Conservation (phyloP, 2,888 invertebrate genomes). For the Odontocolon sp. region DNA sequence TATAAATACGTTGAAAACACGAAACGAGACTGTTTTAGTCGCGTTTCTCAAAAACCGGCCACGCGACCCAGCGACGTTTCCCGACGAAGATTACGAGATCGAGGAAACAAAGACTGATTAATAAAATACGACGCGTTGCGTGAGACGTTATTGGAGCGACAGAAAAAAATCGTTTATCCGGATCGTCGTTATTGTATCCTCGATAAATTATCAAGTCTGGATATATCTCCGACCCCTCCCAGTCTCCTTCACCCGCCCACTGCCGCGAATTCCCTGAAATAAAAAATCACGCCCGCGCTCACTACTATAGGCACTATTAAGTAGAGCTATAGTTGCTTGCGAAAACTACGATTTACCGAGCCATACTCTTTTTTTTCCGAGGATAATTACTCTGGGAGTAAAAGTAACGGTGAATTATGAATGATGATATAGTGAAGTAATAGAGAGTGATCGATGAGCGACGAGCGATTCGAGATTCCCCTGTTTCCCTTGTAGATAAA, state of each 20-base stretch:
- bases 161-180: too few relatives aligned
- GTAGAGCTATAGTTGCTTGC: constrained; percentile 55
- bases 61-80: constrained; percentile 32
- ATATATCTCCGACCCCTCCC: too few relatives aligned
- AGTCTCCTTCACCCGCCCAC: too few relatives aligned
- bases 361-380: constrained; percentile 3
- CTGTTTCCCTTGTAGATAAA: constrained; percentile 46
- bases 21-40: constrained; percentile 4
- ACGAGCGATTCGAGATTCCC: constrained; percentile 17
- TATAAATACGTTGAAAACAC: too few relatives aligned
- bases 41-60: not conserved
- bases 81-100: constrained; percentile 44
- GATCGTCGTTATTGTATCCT: not conserved
- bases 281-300: not conserved
- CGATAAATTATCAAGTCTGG: constrained; percentile 5
- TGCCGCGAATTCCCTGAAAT: constrained; percentile 20
- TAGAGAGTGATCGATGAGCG: too few relatives aligned
- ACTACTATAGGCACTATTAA: constrained; percentile 32
- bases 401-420: constrained; percentile 24
- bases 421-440: constrained; percentile 6
- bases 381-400: constrained; percentile 53
- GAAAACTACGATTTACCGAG: constrained; percentile 32
- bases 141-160: constrained; percentile 9
- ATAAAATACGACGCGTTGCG: constrained; percentile 43
- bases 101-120: constrained; percentile 60